A percentile compares a stretch with the other conserved stretches of the same genome.
phyloP scores from a whole-genome alignment of 2,797 vertebrate species.

The Chloroceryle amazona region DNA sequence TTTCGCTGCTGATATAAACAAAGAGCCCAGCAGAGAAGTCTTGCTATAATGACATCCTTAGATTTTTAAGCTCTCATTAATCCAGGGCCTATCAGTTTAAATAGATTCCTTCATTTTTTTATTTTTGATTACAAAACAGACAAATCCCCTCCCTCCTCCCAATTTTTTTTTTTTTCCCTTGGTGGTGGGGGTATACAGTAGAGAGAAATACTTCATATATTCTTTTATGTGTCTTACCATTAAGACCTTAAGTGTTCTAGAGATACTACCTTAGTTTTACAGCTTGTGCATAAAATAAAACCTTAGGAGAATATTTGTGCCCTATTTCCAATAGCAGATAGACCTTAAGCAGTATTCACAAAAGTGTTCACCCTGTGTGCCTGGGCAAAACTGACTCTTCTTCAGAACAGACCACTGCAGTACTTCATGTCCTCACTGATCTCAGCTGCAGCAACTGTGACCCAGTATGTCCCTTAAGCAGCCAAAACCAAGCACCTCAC shows the following conservation, averaged over 20 bases:
- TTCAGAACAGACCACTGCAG: not conserved
- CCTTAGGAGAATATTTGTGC: not conserved
- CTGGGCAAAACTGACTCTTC: not conserved
- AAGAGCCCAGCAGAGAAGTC: not conserved
- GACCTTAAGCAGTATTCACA: not conserved
- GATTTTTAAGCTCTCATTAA: not conserved
- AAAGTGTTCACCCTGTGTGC: not conserved
- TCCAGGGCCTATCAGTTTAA: not conserved
- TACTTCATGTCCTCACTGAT: not conserved
- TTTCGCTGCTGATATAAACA: constrained; percentile 54
- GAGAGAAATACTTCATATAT: not conserved
- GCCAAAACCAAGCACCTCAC: not conserved
- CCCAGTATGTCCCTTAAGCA: not conserved
- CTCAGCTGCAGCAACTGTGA: not conserved
- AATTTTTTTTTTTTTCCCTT: not conserved
- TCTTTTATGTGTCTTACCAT: not conserved
- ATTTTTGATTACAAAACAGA: not conserved
- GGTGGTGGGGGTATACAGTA: not conserved
- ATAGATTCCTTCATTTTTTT: not conserved
- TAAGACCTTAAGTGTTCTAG: not conserved
- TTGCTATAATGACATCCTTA: not conserved
- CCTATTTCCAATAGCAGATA: not conserved
- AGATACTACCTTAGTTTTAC: not conserved
- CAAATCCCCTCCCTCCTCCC: not conserved
- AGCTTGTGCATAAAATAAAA: not conserved